phyloP scores from a whole-genome alignment of 2,888 invertebrate species.

The Sturmia bella region DNA sequence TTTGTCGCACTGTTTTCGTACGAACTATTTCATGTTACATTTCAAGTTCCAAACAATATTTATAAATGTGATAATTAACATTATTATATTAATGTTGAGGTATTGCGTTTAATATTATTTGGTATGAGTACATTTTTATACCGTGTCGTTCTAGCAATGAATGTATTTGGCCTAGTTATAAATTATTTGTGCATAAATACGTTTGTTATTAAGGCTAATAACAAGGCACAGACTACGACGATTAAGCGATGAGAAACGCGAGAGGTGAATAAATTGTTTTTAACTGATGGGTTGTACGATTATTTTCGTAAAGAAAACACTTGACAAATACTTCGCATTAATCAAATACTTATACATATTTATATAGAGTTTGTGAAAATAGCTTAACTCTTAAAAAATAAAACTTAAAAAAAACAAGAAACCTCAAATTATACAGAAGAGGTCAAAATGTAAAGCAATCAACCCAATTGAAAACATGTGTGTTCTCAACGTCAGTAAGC shows the following conservation, averaged over 20 bases:
- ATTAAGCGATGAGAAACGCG: too few species aligned
- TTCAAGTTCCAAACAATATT: background rate
- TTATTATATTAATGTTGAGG: background rate
- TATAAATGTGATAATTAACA: slow-evolving; percentile 3
- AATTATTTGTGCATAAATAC: slow-evolving; percentile 3
- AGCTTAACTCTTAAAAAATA: too few species aligned
- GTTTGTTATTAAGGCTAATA: background rate
- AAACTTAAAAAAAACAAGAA: too few species aligned
- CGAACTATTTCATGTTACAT: slow-evolving; percentile 4
- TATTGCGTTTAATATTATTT: background rate
- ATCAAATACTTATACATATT: background rate
- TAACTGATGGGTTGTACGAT: too few species aligned
- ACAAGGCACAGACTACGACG: background rate
- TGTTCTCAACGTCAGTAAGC: too few species aligned
- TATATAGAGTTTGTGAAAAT: too few species aligned
- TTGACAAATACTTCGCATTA: background rate
- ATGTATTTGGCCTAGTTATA: slow-evolving; percentile 50
- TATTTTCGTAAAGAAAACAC: background rate
- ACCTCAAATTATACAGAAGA: too few species aligned
- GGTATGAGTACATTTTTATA: slow-evolving; percentile 8
- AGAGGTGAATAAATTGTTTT: too few species aligned
- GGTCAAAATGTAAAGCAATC: too few species aligned
- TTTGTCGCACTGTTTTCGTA: background rate
- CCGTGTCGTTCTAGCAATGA: slow-evolving; percentile 24
- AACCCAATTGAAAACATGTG: too few species aligned